Percentiles rank a stretch among this genome's conserved stretches.
phyloP scores from a whole-genome alignment of 2,888 invertebrate genomes.

The Syrista parreyssii region DNA sequence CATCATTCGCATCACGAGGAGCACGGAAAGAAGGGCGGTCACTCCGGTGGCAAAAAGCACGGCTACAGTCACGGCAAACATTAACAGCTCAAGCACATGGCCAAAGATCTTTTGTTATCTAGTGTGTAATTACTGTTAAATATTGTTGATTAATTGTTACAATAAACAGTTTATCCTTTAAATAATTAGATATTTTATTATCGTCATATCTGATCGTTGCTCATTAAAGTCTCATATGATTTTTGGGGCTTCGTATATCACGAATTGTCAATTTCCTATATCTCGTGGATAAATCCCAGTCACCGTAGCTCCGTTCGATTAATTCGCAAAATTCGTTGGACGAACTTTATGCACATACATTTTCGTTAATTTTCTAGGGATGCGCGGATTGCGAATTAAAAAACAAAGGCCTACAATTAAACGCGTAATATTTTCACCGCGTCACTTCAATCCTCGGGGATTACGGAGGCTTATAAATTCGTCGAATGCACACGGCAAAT shows the following conservation, averaged over 20 bases:
- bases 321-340: background rate
- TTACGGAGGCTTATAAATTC: background rate
- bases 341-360: background rate
- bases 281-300: background rate
- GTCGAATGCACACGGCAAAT: background rate
- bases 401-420: background rate
- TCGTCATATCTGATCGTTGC: background rate
- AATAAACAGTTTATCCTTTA: background rate
- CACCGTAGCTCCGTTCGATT: too few relatives aligned
- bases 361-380: background rate
- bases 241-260: background rate
- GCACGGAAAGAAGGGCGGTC: conserved; percentile 73
- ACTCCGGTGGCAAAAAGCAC: conserved; percentile 69
- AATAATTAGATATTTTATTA: background rate
- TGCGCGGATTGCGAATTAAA: background rate
- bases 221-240: too few relatives aligned
- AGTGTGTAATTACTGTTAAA: conserved; percentile 2
- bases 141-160: background rate
- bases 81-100: conserved; percentile 9
- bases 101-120: conserved; percentile 5
- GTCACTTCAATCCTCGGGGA: background rate
- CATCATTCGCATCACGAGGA: conserved; percentile 72
- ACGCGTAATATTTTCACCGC: background rate
- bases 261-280: background rate
- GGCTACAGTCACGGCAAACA: conserved; percentile 44